Percentiles rank a stretch among this genome's conserved stretches.
Conservation (phyloP, 2,888 invertebrate species). For the Brenthis daphne region DNA sequence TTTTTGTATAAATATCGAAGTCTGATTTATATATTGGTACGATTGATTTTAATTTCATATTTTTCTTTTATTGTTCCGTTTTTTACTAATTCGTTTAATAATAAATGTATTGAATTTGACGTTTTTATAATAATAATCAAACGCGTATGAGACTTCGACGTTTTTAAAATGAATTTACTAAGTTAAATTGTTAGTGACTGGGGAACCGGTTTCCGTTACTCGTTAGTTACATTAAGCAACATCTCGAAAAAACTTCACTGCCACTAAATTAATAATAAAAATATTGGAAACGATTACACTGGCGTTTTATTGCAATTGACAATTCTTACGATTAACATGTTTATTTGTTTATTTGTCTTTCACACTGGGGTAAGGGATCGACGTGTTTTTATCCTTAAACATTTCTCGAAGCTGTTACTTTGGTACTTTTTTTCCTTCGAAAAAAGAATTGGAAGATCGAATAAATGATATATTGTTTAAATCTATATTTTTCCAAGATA, state of each 20-base stretch:
- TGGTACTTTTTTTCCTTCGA: too few relatives aligned
- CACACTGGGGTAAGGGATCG: too few relatives aligned
- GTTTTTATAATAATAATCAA: neutral
- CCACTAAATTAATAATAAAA: conserved; percentile 82
- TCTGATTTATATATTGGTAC: conserved; percentile 12
- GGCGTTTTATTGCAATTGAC: conserved; percentile 31
- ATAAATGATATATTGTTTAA: too few relatives aligned
- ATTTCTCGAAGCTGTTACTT: too few relatives aligned
- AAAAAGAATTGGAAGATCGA: too few relatives aligned
- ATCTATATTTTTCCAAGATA: too few relatives aligned
- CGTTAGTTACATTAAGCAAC: conserved; percentile 63
- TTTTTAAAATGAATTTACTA: conserved; percentile 24
- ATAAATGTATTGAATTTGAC: conserved; percentile 5
- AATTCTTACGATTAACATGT: neutral
- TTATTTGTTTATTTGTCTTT: too few relatives aligned
- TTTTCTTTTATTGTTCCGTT: conserved; percentile 1
- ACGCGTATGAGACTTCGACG: conserved; percentile 32
- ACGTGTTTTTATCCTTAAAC: too few relatives aligned
- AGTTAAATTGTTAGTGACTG: conserved; percentile 45
- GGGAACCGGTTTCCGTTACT: conserved; percentile 69
- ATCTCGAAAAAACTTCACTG: conserved; percentile 79
- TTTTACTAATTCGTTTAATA: neutral
- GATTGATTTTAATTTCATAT: conserved; percentile 6
- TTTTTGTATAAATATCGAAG: conserved; percentile 31
- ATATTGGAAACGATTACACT: conserved; percentile 71